phyloP scores from a whole-genome alignment of 2,888 invertebrate species.

The Nezara viridula region DNA sequence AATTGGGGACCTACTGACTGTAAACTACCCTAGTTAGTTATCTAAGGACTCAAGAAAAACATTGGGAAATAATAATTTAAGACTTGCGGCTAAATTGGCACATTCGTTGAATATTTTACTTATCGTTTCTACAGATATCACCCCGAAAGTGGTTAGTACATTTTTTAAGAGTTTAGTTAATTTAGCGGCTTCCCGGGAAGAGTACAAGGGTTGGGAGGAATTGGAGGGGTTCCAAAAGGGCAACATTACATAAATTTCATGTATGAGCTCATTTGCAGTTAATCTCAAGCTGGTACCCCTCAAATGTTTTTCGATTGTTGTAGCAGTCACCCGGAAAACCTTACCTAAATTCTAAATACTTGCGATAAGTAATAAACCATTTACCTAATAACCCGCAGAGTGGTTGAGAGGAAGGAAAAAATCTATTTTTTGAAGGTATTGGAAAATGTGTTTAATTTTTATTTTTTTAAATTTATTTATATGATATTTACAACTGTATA shows the following conservation, averaged over 20 bases:
- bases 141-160: background rate
- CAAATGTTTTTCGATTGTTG: background rate
- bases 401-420: too few relatives aligned
- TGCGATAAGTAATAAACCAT: background rate
- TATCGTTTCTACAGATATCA: background rate
- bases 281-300: background rate
- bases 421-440: too few relatives aligned
- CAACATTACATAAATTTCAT: conserved; percentile 30
- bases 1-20: too few relatives aligned
- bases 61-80: too few relatives aligned
- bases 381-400: background rate
- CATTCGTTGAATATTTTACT: background rate
- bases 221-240: background rate
- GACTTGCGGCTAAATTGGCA: background rate
- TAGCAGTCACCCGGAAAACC: background rate
- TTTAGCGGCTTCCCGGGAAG: background rate
- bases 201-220: background rate
- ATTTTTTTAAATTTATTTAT: too few relatives aligned
- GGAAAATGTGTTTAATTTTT: too few relatives aligned
- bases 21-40: too few relatives aligned
- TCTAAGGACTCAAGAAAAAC: too few relatives aligned
- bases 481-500: too few relatives aligned
- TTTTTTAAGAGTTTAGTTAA: background rate
- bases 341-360: background rate
- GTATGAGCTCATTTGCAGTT: conserved; percentile 4